Percentiles rank a stretch among this genome's conserved stretches.
Evolutionary conservation across 1,140 invertebrate species (phyloP).

Genomic region (Acromyrmex charruanus): DNA sequence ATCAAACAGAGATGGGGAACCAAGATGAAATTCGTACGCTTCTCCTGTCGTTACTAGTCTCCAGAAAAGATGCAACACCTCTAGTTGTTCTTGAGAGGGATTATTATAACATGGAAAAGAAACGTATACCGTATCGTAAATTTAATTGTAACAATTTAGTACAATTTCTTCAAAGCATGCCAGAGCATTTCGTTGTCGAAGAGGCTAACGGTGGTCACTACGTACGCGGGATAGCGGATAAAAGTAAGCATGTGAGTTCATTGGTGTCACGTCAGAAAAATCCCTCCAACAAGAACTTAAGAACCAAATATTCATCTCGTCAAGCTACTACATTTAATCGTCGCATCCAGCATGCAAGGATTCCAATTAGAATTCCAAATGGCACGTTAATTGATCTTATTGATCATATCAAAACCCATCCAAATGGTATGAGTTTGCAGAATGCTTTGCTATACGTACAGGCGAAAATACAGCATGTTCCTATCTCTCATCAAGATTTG

Average conservation of each 20-base stretch:
- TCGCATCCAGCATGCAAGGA: not conserved
- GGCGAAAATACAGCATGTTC: not conserved
- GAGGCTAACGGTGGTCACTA: slow-evolving; percentile 24
- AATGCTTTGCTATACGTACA: slow-evolving; percentile 37
- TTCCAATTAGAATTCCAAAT: not conserved
- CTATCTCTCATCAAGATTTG: slow-evolving; percentile 49
- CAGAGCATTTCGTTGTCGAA: slow-evolving; percentile 54
- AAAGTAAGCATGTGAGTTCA: slow-evolving; percentile 75
- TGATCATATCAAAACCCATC: slow-evolving; percentile 43
- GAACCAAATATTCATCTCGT: not conserved
- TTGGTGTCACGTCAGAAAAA: slow-evolving; percentile 75
- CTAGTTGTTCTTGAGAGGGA: slow-evolving; percentile 48
- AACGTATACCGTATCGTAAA: slow-evolving; percentile 73
- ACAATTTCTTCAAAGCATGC: slow-evolving; percentile 69
- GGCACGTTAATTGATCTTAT: not conserved
- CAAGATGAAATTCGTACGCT: slow-evolving; percentile 60
- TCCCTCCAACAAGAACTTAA: not conserved
- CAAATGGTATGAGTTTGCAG: slow-evolving; percentile 62
- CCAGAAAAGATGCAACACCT: slow-evolving; percentile 33
- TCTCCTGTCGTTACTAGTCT: slow-evolving; percentile 69
- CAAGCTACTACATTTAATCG: not conserved
- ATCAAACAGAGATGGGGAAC: slow-evolving; percentile 1
- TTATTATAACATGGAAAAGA: slow-evolving; percentile 66
- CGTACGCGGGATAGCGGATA: slow-evolving; percentile 70
- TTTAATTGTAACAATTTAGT: slow-evolving; percentile 62